A percentile compares a stretch with the other conserved stretches of the same genome.
Conservation (phyloP, 2,888 invertebrate genomes). For the Zaprionus lineosus region DNA sequence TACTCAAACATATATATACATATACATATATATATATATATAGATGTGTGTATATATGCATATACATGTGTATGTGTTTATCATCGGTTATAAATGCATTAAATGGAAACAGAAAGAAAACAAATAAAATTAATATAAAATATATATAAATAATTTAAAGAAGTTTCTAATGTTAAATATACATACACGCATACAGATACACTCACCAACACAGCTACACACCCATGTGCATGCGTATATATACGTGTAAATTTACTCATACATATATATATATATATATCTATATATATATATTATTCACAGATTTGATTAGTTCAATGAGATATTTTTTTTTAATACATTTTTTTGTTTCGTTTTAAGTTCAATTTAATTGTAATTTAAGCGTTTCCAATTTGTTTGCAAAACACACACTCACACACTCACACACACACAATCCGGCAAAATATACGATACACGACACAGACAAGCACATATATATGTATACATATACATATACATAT, state of each 20-base stretch:
- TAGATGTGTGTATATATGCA: neutral
- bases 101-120: too few species aligned
- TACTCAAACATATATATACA: neutral
- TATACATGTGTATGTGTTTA: too few species aligned
- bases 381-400: constrained; percentile 63
- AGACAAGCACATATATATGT: constrained; percentile 15
- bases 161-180: constrained; percentile 40
- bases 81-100: constrained; percentile 26
- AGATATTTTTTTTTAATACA: constrained; percentile 33
- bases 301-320: constrained; percentile 53
- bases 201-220: constrained; percentile 12
- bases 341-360: constrained; percentile 69
- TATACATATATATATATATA: neutral
- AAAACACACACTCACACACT: constrained; percentile 51
- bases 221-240: too few species aligned
- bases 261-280: constrained; percentile 5
- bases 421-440: constrained; percentile 2
- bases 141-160: constrained; percentile 23
- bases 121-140: constrained; percentile 2
- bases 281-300: constrained; percentile 11
- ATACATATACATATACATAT: constrained; percentile 39
- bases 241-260: too few species aligned
- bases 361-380: constrained; percentile 72
- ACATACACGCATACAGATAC: constrained; percentile 13
- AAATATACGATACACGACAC: too few species aligned